Base-by-base conservation (phyloP, 2,888 invertebrate genomes). In the Notodonta ziczac region DNA sequence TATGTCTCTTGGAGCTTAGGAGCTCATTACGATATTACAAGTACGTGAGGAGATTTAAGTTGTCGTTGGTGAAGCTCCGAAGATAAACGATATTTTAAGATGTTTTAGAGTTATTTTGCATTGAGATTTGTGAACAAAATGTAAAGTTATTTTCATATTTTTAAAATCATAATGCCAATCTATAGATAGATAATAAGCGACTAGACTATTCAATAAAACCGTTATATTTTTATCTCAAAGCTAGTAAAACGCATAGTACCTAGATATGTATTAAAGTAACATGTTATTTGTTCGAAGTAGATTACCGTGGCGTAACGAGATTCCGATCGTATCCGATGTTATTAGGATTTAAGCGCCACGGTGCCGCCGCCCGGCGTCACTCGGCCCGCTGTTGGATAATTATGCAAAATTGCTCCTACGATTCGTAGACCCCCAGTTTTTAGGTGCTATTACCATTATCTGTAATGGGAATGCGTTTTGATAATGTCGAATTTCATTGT, bases 331-430 rank as follows among this genome's bases (percentile, higher is more conserved):
- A 86, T 85, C 85, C 85, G 79, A 88, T 84, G 89, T 91, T 90
- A 91, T 92, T 91, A 90, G 92, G 87, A 90, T 91, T 88, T 90
- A 89, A 89, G 89, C 88, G 88, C 80, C 85, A 80, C 78, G 80
- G 81, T 83, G 87, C 84, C 84, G 85, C 85, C 86, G 85, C 87
- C 79, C 76, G 66, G 69, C 65, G 58, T 58, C 63, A 56, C 72
- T 67, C 76, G 80, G 77, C 82, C 77, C 82, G 83, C 83, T 83
- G 84, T 82, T 80, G 82, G 85, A 87, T 92, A 93, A 93, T 93
- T 93, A 93, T 93, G 93, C 91, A 90, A 93, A 93, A 93, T 92
- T 90, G 91, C 90, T 90, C 78, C 88, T 88, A 90, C 92, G 82
- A 92, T 88, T 93, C 88, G 84, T 85, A 87, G 84, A 82, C 89